Conservation (phyloP, 2,113 vertebrate species). For the Rhinolophus sinicus region DNA sequence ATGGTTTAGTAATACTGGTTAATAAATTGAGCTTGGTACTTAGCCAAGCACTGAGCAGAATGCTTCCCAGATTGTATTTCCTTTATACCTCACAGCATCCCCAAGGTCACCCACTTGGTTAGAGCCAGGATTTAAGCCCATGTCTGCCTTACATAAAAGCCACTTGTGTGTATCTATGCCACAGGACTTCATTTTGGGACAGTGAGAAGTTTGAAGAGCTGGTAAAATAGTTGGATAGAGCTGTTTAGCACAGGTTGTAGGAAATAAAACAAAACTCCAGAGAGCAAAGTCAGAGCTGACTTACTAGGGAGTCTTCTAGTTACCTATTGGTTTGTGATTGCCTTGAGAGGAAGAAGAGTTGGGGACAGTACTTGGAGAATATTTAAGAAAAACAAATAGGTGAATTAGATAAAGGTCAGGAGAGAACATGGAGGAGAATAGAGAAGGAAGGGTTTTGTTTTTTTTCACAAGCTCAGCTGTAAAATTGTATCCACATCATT, state of each 20-base stretch:
- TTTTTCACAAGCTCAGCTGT: not conserved
- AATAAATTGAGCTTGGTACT: not conserved
- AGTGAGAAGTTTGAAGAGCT: not conserved
- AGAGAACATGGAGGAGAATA: not conserved
- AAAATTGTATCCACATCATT: not conserved
- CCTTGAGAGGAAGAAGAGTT: not conserved
- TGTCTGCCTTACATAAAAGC: not conserved
- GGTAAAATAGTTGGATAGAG: not conserved
- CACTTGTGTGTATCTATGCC: not conserved
- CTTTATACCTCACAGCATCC: not conserved
- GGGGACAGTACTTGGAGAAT: not conserved
- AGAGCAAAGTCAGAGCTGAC: slow-evolving; percentile 31
- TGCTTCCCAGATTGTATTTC: not conserved
- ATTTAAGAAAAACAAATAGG: slow-evolving; percentile 22
- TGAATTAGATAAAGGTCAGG: not conserved
- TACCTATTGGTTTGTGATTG: not conserved
- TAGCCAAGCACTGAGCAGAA: not conserved
- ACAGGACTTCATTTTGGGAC: not conserved
- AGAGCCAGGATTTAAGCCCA: not conserved
- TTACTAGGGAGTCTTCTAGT: not conserved
- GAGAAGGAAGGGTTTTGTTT: not conserved
- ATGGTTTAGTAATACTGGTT: not conserved
- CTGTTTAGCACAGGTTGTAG: not conserved
- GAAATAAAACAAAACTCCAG: not conserved
- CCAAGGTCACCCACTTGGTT: not conserved